A percentile compares a stretch with the other conserved stretches of the same genome.
Conservation (phyloP, 1,140 invertebrate genomes). For the Drosophila micromelanica region DNA sequence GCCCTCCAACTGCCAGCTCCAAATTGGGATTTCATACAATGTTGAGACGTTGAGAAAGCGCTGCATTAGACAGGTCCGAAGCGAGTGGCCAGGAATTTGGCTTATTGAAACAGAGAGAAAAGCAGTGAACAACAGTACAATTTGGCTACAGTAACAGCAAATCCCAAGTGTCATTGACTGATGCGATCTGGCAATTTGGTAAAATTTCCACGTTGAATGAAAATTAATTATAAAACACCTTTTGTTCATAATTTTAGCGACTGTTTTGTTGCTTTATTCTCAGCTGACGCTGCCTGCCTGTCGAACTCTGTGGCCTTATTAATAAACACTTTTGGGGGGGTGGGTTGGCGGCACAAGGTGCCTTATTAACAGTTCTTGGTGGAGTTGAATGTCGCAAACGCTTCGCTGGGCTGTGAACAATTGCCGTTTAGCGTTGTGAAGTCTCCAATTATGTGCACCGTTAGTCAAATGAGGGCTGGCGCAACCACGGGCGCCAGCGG, state of each 20-base stretch:
- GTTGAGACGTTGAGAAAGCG: constrained; percentile 2
- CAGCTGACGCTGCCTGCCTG: not conserved
- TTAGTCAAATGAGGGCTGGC: constrained; percentile 58
- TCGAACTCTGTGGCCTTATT: constrained; percentile 41
- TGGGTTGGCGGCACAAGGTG: constrained; percentile 26
- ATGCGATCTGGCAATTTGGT: constrained; percentile 34
- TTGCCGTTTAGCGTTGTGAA: constrained; percentile 72
- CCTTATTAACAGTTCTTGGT: constrained; percentile 51
- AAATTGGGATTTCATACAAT: not conserved
- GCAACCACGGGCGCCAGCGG: constrained; percentile 14
- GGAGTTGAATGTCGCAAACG: constrained; percentile 50
- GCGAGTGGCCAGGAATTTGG: constrained; percentile 2
- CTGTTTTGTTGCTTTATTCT: constrained; percentile 12
- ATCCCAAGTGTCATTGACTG: constrained; percentile 55
- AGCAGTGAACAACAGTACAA: not conserved
- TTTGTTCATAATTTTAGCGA: constrained; percentile 64
- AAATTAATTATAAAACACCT: constrained; percentile 77
- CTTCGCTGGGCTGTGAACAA: constrained; percentile 51
- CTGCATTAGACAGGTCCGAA: not conserved
- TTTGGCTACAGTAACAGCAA: constrained; percentile 20
- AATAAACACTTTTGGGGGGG: constrained; percentile 45
- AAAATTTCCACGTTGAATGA: constrained; percentile 15
- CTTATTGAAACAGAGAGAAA: constrained; percentile 2
- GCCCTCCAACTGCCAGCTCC: not conserved
- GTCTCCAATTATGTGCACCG: constrained; percentile 75